These are phyloP conservation scores for Campopleginae sp. DNA, from an alignment of 2,888 invertebrate species.

Conservation along the genomic window DNA sequence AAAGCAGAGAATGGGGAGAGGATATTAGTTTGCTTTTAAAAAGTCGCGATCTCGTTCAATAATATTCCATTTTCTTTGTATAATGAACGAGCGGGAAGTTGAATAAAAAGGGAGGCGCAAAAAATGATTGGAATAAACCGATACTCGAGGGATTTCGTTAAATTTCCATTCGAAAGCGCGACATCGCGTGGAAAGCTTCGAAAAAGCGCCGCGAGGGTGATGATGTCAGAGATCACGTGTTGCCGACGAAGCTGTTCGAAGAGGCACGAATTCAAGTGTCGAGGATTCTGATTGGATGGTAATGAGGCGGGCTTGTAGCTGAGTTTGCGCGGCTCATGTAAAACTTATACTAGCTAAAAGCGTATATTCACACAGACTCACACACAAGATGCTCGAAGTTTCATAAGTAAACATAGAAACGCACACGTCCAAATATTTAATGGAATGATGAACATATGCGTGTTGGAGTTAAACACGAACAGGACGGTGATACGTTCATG, in stretches of 20 bases:
- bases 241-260: constrained; percentile 12
- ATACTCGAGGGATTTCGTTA: not conserved
- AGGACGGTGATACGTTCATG: not conserved
- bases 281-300: constrained; percentile 26
- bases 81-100: not conserved
- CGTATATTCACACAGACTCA: not conserved
- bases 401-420: not conserved
- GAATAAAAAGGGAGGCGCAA: not conserved
- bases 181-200: constrained; percentile 46
- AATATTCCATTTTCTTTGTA: not conserved
- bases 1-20: not conserved
- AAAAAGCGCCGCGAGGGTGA: not conserved
- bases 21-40: not conserved
- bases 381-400: constrained; percentile 2
- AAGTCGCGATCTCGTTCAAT: not conserved
- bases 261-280: constrained; percentile 1
- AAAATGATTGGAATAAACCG: not conserved
- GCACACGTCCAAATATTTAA: not conserved
- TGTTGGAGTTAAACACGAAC: not conserved
- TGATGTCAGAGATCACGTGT: constrained; percentile 9
- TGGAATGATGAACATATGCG: not conserved
- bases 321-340: constrained; percentile 24
- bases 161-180: constrained; percentile 38
- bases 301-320: constrained; percentile 23
- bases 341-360: constrained; percentile 1